Evolutionary conservation across 2,888 invertebrate genomes (phyloP), one percentile per base, ranked within the genome.

Genomic region (Doris montereyensis): DNA sequence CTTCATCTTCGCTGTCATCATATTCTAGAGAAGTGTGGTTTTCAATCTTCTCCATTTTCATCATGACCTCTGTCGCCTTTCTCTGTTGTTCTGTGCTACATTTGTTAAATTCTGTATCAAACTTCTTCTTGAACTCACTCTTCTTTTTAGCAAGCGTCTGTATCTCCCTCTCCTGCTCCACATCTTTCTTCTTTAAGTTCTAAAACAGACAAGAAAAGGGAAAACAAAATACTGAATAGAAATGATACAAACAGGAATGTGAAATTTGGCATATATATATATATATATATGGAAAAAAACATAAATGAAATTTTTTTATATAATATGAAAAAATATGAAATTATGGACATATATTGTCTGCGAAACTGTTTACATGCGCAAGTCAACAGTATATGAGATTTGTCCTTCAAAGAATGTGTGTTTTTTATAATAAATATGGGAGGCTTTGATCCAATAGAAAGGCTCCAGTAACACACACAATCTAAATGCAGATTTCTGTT

Each of bases 151-250:
- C 76, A 52, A 76, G 30, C 77, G 73, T 79, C 71, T 79, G 79
- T 30, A 79, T 79, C 32, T 79, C 79, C 60, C 79, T 68, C 68
- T 79, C 79, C 32, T 80, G 77, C 35, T 80, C 80, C 67, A 79
- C 76, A 70, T 79, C 75, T 70, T 79, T 79, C 62, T 79, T 79
- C 41, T 79, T 79, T 35, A 79, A 32, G 30, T 75, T 75, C 79
- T 79, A 68, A 5, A 32, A 17, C n/a, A 24, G 34, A 52, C 52
- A 8, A 52, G 13, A 52, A 10, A 17, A 52, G 52, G 8, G 52
- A 10, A 10, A 17, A 10, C 13, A 52, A 52, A 17, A 52, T 17
- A 10, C 13, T 52, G 52, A 10, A 10, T 52, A 52, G 52, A 17
- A 10, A 52, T 10, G 13, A 52, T 10, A 10, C 52, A 52, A 52